Base-by-base conservation (phyloP, 2,888 invertebrate genomes). In the Drosophila glabriapex region DNA sequence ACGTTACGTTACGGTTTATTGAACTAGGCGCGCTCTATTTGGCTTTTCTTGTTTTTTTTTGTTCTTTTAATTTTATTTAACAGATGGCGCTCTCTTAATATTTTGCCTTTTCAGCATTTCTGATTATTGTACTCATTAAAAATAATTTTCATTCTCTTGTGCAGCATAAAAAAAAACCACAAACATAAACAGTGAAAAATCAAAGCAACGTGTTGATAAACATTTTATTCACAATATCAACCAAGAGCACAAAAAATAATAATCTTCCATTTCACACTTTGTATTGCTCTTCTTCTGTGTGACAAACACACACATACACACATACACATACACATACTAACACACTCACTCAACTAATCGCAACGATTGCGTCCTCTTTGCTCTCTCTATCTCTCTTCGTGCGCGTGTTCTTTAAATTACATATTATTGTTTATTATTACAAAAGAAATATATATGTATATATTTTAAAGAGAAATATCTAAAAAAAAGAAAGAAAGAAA, bases 291-390 rank as follows among this genome's bases (percentile, higher is more conserved):
- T 10, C 58, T 50, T 54, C 16, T 68, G 41, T 55, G 58, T 33
- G 35, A 39, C 29, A 14, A 22, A 53, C 59, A 62, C 41, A 58
- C 25, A 37, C 33, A 49, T 58, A 75, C 19, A 61, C 49, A 72
- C 33, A 41, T 28, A 29, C 28, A 19, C 35, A 29, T 19, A 12
- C 29, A 62, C 31, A 58, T 41, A 37, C 33, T 53, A 58, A 75
- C 19, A 62, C 39, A 78, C 31, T 52, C 19, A 53, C 39, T 60
- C 19, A 80, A 82, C 83, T 83, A 76, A 85, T 85, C 83, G 73
- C 84, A 83, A 86, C 89, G 65, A 70, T 89, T 89, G 87, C 83
- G 83, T 84, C 83, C 89, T 79, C 50, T 53, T 54, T 39, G 14
- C 54, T 53, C 55, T 46, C 29, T 43, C 22, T 63, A 46, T 67